phyloP scores from a whole-genome alignment of 2,888 invertebrate species.

The Lacanobia wlatinum region DNA sequence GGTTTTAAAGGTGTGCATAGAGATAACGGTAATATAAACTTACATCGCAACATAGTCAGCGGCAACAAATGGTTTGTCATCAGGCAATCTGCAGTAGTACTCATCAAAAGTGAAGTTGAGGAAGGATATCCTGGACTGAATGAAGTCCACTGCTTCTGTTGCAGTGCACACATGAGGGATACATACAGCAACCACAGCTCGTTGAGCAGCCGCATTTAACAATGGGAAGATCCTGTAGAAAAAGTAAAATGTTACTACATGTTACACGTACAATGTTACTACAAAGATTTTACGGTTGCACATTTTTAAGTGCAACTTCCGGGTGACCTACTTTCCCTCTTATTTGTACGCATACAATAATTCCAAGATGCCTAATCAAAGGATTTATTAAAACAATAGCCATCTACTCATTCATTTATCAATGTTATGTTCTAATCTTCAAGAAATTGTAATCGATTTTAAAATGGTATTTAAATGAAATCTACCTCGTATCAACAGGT shows the following conservation, averaged over 20 bases:
- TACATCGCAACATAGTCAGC: conserved; percentile 80
- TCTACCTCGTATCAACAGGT: conserved; percentile 63
- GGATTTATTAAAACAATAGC: not conserved
- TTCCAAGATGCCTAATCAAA: not conserved
- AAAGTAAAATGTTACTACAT: not conserved
- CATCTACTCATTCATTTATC: conserved; percentile 9
- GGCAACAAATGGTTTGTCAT: conserved; percentile 76
- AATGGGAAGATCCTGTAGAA: conserved; percentile 69
- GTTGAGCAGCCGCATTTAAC: conserved; percentile 30
- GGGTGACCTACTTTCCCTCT: not conserved
- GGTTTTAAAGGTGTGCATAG: not conserved
- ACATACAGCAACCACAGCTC: conserved; percentile 71
- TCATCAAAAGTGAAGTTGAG: conserved; percentile 72
- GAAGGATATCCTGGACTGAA: conserved; percentile 60
- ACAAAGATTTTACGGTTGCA: not conserved
- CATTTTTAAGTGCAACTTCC: not conserved
- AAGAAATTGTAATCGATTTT: not conserved
- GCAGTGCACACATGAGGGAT: conserved; percentile 76
- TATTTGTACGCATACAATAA: not conserved
- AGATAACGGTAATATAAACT: conserved; percentile 56
- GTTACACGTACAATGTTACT: not conserved
- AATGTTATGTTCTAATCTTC: conserved; percentile 10
- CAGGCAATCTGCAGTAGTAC: conserved; percentile 77
- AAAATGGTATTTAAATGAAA: not conserved
- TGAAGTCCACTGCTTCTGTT: conserved; percentile 69